These are phyloP conservation scores for Bombus confusus DNA, from an alignment of 1,140 invertebrate species.

Conservation along the genomic window DNA sequence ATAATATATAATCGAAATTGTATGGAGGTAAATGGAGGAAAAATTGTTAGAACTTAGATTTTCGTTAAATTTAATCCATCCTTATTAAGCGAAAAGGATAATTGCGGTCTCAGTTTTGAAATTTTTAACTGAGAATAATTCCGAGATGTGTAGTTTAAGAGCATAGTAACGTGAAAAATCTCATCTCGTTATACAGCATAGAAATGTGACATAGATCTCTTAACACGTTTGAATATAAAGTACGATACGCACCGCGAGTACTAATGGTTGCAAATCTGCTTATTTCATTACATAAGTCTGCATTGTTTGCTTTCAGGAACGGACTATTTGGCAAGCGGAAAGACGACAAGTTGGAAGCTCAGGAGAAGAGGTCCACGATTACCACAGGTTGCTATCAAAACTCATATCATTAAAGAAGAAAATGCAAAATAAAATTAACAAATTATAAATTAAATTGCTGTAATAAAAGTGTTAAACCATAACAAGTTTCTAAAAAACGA, in stretches of 20 bases:
- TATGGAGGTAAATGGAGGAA: background rate
- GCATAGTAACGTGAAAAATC: background rate
- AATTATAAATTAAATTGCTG: background rate
- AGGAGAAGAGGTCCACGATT: conserved; percentile 71
- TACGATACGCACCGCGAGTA: background rate
- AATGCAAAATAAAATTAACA: background rate
- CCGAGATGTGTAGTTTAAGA: conserved; percentile 5
- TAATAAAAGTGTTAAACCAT: background rate
- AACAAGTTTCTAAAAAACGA: background rate
- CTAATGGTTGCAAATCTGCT: background rate
- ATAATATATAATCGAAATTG: background rate
- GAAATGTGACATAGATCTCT: conserved; percentile 32
- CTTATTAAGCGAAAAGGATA: too few relatives aligned
- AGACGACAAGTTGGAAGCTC: conserved; percentile 62
- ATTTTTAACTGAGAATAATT: conserved; percentile 4
- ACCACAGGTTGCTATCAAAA: conserved; percentile 66
- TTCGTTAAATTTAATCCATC: background rate
- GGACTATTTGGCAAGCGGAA: conserved; percentile 77
- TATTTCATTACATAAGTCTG: background rate
- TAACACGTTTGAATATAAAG: background rate
- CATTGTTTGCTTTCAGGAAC: conserved; percentile 69
- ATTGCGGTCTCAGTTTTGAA: background rate
- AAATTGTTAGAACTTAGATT: background rate
- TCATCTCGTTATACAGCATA: background rate
- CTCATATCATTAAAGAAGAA: background rate